phyloP scores from a whole-genome alignment of 2,888 invertebrate genomes.

The Macrosiphum euphorbiae region DNA sequence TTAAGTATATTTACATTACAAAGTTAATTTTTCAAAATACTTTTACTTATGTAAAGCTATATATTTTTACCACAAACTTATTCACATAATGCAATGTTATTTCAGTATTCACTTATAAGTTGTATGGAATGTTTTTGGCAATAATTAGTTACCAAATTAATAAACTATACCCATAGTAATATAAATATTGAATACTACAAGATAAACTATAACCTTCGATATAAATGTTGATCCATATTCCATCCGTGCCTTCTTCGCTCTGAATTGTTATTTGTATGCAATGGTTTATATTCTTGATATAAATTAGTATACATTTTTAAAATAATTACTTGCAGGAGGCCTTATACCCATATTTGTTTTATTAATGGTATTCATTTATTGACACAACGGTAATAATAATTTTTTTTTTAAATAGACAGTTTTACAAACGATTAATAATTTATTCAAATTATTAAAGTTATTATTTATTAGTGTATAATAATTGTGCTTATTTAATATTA shows the following conservation, averaged over 20 bases:
- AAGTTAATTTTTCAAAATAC: no score
- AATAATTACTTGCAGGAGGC: background rate
- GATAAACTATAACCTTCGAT: background rate
- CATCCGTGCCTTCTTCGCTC: fast-evolving
- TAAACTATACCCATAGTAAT: background rate
- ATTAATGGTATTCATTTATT: background rate
- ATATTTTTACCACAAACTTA: no score
- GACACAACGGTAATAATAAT: background rate
- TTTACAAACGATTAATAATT: background rate
- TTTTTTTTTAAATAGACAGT: background rate
- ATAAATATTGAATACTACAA: background rate
- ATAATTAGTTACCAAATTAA: background rate
- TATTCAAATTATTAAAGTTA: background rate
- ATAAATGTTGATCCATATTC: background rate
- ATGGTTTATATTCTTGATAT: background rate
- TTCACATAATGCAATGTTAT: no score
- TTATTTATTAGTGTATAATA: background rate
- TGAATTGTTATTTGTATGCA: background rate
- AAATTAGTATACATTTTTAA: background rate
- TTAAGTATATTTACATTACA: no score
- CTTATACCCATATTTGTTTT: background rate
- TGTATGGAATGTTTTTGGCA: no score
- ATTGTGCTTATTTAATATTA: background rate
- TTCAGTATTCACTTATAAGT: no score
- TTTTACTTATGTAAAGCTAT: no score